Conservation (phyloP, 2,113 vertebrate species). For the Pionites leucogaster region DNA sequence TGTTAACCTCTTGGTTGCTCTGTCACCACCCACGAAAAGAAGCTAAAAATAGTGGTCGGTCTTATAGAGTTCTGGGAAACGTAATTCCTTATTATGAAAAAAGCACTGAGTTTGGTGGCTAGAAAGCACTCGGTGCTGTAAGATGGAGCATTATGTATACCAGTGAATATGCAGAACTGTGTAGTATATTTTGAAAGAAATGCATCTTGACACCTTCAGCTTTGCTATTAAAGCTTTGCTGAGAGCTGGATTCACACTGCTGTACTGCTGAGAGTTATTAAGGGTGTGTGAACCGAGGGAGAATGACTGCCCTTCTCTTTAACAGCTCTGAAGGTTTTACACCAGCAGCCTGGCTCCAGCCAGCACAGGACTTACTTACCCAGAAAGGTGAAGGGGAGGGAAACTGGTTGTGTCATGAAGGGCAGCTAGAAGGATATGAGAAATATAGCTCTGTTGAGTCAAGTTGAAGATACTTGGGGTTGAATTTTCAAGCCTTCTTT, state of each 20-base stretch:
- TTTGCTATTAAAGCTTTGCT: conserved; percentile 25
- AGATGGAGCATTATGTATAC: not conserved
- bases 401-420: not conserved
- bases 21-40: not conserved
- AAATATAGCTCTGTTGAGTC: not conserved
- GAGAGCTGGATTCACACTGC: conserved; percentile 25
- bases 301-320: not conserved
- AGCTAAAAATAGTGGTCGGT: conserved; percentile 17
- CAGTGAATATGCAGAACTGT: not conserved
- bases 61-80: conserved; percentile 2
- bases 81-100: conserved; percentile 1
- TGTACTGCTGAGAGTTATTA: not conserved
- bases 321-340: not conserved
- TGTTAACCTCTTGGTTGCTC: conserved; percentile 34
- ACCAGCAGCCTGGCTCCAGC: not conserved
- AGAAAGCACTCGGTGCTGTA: not conserved
- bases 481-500: conserved; percentile 9
- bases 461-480: not conserved
- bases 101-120: not conserved
- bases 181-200: conserved; percentile 47
- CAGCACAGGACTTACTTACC: not conserved
- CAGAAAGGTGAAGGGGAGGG: not conserved
- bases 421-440: not conserved
- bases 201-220: conserved; percentile 38
- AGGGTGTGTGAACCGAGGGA: not conserved